These are phyloP conservation scores for Byasa hedistus DNA, from an alignment of 2,888 invertebrate genomes.

Conservation along the genomic window DNA sequence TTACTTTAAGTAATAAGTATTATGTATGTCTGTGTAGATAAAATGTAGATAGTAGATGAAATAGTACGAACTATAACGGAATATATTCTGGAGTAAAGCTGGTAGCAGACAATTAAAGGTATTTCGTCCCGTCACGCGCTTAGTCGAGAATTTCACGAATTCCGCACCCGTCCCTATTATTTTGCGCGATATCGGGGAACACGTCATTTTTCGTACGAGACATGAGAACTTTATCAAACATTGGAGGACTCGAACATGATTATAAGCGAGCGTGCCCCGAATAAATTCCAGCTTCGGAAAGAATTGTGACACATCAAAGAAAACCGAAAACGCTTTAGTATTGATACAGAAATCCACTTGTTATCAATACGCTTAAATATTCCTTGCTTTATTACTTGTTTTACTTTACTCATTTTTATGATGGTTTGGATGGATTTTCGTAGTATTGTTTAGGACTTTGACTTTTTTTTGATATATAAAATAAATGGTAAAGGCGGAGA, in stretches of 20 bases:
- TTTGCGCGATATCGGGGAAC: conserved; percentile 37
- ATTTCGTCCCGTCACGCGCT: conserved; percentile 17
- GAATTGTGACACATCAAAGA: conserved; percentile 71
- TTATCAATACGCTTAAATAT: conserved; percentile 49
- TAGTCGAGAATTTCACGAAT: conserved; percentile 32
- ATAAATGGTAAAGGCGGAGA: too few relatives aligned
- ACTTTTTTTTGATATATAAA: too few relatives aligned
- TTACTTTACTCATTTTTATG: not conserved
- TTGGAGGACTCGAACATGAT: conserved; percentile 74
- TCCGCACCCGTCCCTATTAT: conserved; percentile 33
- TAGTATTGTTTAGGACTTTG: too few relatives aligned
- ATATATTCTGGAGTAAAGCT: conserved; percentile 13
- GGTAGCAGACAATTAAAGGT: conserved; percentile 24
- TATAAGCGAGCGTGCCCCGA: conserved; percentile 74
- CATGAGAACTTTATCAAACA: conserved; percentile 73
- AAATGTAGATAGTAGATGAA: too few relatives aligned
- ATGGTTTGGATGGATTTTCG: too few relatives aligned
- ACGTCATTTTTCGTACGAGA: conserved; percentile 65
- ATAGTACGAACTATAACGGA: not conserved
- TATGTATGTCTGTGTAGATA: too few relatives aligned
- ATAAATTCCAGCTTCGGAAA: conserved; percentile 56
- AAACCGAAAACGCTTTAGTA: conserved; percentile 67
- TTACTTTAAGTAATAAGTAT: too few relatives aligned
- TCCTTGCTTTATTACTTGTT: conserved; percentile 1
- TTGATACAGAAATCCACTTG: conserved; percentile 67